phyloP scores from a whole-genome alignment of 2,113 vertebrate species.

The Anguilla japonica region DNA sequence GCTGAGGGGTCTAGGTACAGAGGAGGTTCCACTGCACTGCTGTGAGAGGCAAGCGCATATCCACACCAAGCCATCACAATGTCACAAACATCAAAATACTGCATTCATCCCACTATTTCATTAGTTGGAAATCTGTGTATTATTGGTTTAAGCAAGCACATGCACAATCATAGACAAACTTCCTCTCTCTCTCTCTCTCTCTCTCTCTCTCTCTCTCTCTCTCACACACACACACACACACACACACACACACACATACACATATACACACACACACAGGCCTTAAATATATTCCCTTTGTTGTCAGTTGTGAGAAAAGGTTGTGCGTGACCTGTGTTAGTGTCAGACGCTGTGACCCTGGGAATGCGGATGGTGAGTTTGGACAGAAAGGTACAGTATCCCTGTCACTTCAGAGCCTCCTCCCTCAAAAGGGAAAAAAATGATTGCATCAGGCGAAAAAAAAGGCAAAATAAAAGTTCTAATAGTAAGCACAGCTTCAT shows the following conservation, averaged over 20 bases:
- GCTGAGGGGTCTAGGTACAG: constrained; percentile 31
- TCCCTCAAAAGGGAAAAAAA: constrained; percentile 8
- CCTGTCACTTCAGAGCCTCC: not conserved
- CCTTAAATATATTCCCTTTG: not conserved
- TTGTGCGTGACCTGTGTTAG: constrained; percentile 26
- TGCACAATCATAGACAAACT: constrained; percentile 18
- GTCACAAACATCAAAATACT: constrained; percentile 19
- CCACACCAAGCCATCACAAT: constrained; percentile 33
- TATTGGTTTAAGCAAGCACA: constrained; percentile 17
- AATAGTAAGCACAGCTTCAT: constrained; percentile 67
- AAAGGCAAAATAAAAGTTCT: constrained; percentile 54
- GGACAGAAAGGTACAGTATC: no score
- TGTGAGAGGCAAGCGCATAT: constrained; percentile 33
- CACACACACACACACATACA: constrained; percentile 23
- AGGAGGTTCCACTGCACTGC: constrained; percentile 35
- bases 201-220: constrained; percentile 1
- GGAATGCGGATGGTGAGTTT: not conserved
- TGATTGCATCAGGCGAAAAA: constrained; percentile 57
- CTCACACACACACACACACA: constrained; percentile 20
- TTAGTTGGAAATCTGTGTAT: constrained; percentile 9
- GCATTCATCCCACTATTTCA: constrained; percentile 41
- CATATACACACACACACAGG: not conserved
- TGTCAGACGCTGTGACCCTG: constrained; percentile 13
- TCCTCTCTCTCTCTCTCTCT: no score
- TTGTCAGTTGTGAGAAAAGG: constrained; percentile 7